These are phyloP conservation scores for Tricholaema leucomelas DNA, from an alignment of 2,113 vertebrate species.

Conservation along the genomic window DNA sequence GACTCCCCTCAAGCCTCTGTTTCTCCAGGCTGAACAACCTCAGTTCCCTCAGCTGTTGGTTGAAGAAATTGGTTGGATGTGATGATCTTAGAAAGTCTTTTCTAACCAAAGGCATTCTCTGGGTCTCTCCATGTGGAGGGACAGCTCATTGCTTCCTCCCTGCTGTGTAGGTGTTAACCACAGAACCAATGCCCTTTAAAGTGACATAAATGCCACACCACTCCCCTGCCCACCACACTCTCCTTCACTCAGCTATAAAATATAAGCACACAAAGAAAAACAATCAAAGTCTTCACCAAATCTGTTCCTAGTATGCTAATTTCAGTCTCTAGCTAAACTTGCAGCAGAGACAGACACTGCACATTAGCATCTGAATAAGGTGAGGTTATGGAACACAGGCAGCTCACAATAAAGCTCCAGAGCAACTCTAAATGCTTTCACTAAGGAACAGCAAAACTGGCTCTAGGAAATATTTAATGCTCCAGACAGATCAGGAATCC, in stretches of 20 bases:
- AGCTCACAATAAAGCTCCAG: slow-evolving; percentile 13
- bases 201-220: not conserved
- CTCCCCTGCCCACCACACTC: not conserved
- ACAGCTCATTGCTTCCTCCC: not conserved
- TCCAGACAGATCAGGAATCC: not conserved
- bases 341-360: not conserved
- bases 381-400: not conserved
- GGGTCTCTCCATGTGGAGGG: not conserved
- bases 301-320: slow-evolving; percentile 32
- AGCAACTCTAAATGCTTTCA: not conserved
- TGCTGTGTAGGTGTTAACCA: not conserved
- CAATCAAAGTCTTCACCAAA: not conserved
- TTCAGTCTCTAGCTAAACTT: not conserved
- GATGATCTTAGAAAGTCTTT: no score
- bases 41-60: no score
- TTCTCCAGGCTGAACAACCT: no score
- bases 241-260: slow-evolving; percentile 19
- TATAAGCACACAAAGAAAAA: not conserved
- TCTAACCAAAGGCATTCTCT: no score
- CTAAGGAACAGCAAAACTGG: not conserved
- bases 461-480: slow-evolving; percentile 19
- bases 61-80: no score
- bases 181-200: not conserved
- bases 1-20: no score
- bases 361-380: slow-evolving; percentile 24